Percentiles rank a stretch among this genome's conserved stretches.
These are phyloP conservation scores for Vollenhovia emeryi DNA, from an alignment of 1,140 invertebrate species.

Conservation along the genomic window DNA sequence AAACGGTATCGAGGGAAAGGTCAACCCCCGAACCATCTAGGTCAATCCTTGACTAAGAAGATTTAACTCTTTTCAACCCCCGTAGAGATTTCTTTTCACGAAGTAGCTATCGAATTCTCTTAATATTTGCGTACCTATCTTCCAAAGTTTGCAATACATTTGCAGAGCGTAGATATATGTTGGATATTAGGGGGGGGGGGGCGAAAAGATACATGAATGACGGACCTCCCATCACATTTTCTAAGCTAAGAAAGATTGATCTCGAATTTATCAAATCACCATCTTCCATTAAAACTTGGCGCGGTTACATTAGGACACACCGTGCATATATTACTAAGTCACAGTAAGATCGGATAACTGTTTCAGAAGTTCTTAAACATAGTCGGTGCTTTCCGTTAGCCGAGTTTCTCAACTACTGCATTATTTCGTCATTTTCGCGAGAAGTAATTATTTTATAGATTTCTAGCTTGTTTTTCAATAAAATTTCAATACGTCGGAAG, in stretches of 20 bases:
- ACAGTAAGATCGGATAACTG: conserved; percentile 6
- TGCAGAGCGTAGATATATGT: not conserved
- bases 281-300: not conserved
- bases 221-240: not conserved
- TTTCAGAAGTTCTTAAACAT: conserved; percentile 27
- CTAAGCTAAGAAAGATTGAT: not conserved
- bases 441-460: conserved; percentile 36
- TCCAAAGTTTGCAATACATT: not conserved
- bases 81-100: not conserved
- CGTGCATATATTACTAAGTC: not conserved
- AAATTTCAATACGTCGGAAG: not conserved
- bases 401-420: conserved; percentile 30
- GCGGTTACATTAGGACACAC: not conserved
- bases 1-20: conserved; percentile 45
- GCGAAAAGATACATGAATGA: not conserved
- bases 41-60: conserved; percentile 35
- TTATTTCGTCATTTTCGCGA: conserved; percentile 36
- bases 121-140: not conserved
- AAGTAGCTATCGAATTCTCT: not conserved
- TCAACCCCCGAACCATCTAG: conserved; percentile 22
- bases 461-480: conserved; percentile 5
- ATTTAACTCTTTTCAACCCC: not conserved
- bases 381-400: conserved; percentile 14
- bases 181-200: not conserved
- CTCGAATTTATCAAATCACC: not conserved